Base-by-base conservation (phyloP, 2,888 invertebrate genomes). In the Phyllotreta cruciferae region DNA sequence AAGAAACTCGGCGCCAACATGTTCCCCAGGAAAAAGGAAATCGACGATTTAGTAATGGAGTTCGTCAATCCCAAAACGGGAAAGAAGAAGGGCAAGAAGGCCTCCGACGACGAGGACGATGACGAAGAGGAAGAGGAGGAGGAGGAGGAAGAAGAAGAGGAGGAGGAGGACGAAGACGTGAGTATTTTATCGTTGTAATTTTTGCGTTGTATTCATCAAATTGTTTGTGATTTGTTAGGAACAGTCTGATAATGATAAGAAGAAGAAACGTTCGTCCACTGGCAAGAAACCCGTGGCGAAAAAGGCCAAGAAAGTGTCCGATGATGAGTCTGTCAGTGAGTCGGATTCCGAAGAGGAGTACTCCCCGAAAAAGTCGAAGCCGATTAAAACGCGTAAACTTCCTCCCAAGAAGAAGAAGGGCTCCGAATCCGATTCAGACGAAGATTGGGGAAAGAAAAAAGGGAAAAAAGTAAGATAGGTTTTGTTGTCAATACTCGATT, bases 1-100 rank as follows among this genome's bases (percentile, higher is more conserved):
- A 88, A 90, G 71, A 90, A 90, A 74, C 84, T 95, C 6, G 90
- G 88, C 39, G 84, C 88, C 54, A 92, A 94, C 73, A 83, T 97
- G 49, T 83, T 88, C 6, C 86, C 81, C 52, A 91, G 93, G 74
- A 94, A 92, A 81, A 90, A 92, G 78, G 88, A 93, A 79, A 92
- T 96, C n/a, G 94, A 95, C 78, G 87, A 89, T 71, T 83, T 96
- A 66, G 92, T 96, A 6, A 92, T 94, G 91, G 91, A 92, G 70
- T 89, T 88, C 73, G 85, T 87, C 1, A 82, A 82, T 68, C 76
- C 79, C 7, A 81, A 80, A 66, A 80, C 80, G 54, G 83, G 63
- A 79, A 82, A 64, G 80, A 82, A 52, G 82, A 83, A 64, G 82
- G 82, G 57, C 77, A 81, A 74, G 56, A 81, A 81, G 11, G 80